Conservation (phyloP, 2,113 vertebrate genomes). For the Seriola rivoliana region DNA sequence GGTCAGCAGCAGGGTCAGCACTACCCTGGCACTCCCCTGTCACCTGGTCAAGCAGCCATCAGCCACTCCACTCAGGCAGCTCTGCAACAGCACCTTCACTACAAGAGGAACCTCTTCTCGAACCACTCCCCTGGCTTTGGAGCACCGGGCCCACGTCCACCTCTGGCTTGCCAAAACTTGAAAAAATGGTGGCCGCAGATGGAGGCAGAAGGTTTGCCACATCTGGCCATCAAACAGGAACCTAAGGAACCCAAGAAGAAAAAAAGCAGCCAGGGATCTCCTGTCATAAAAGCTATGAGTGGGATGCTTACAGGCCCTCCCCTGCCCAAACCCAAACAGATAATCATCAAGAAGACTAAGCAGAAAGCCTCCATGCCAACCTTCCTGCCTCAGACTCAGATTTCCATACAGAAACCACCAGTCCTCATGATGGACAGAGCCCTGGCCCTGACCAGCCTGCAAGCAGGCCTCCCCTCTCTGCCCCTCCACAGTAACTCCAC, state of each 20-base stretch:
- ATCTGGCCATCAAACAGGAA: slow-evolving; percentile 86
- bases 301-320: slow-evolving; percentile 71
- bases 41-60: slow-evolving; percentile 81
- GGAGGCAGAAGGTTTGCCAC: slow-evolving; percentile 67
- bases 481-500: slow-evolving; percentile 70
- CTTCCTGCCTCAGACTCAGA: slow-evolving; percentile 91
- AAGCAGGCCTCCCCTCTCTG: slow-evolving; percentile 75
- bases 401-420: slow-evolving; percentile 86
- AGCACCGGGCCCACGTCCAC: slow-evolving; percentile 54
- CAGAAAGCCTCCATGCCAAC: slow-evolving; percentile 91
- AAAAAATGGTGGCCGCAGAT: slow-evolving; percentile 91
- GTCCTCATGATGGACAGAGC: slow-evolving; percentile 70
- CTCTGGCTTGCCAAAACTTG: slow-evolving; percentile 81
- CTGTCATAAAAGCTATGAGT: slow-evolving; percentile 76
- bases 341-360: slow-evolving; percentile 93
- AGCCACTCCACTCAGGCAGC: slow-evolving; percentile 94
- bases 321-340: slow-evolving; percentile 88
- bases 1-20: slow-evolving; percentile 81
- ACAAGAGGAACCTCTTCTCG: slow-evolving; percentile 94
- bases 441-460: slow-evolving; percentile 62
- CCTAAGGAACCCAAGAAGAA: slow-evolving; percentile 93
- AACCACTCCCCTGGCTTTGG: slow-evolving; percentile 78
- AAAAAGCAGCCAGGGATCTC: slow-evolving; percentile 82
- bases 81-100: slow-evolving; percentile 96
- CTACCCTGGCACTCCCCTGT: slow-evolving; percentile 73